Evolutionary conservation across 2,113 vertebrate genomes (phyloP).

Genomic region (Eupsittula cactorum): DNA sequence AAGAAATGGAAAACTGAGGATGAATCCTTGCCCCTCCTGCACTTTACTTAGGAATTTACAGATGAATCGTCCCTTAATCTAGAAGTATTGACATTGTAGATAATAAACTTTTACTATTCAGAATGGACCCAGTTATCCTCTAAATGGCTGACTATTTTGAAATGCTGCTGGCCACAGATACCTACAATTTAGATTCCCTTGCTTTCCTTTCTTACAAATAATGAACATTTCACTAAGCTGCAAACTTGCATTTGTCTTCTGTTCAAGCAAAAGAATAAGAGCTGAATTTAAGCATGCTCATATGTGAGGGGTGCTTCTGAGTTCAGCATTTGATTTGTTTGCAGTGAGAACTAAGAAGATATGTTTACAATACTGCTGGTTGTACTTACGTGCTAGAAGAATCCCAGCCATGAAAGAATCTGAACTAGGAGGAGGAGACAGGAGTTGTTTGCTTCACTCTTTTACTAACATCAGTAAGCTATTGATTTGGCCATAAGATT

Average conservation of each 20-base stretch:
- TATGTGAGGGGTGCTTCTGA: background rate
- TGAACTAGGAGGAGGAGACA: background rate
- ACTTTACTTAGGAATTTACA: background rate
- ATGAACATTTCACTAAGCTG: background rate
- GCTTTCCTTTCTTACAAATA: background rate
- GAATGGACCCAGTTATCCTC: background rate
- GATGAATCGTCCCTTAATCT: background rate
- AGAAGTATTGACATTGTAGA: background rate
- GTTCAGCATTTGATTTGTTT: background rate
- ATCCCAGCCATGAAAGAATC: background rate
- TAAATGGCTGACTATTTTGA: background rate
- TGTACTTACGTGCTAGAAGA: background rate
- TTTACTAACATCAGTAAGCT: background rate
- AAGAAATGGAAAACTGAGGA: background rate
- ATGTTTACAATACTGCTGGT: background rate
- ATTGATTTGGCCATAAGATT: background rate
- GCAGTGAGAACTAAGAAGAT: background rate
- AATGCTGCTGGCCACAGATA: background rate
- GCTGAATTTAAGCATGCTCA: background rate
- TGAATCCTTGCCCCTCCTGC: background rate
- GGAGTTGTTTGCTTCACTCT: background rate
- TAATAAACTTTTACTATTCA: background rate
- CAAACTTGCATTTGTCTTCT: background rate
- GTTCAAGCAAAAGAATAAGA: background rate
- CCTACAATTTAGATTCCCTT: background rate